Evolutionary conservation across 2,113 vertebrate species (phyloP), one percentile per base, ranked within the genome.

Genomic region (Otolemur garnettii): DNA sequence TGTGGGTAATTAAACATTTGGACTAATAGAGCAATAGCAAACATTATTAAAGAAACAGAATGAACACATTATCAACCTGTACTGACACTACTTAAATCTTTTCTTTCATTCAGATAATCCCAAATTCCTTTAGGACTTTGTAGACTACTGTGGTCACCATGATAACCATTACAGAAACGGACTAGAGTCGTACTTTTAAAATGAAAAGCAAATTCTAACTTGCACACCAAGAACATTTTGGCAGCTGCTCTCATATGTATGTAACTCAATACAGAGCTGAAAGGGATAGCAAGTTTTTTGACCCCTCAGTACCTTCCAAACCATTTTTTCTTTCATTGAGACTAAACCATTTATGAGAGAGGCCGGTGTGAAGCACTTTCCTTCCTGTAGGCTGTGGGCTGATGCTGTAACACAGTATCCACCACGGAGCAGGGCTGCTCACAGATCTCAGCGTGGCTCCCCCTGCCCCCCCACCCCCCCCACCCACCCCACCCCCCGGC

Each of bases 311-410:
- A 68, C 11, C 42, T 66, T 79, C 94, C 14, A 84, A 96, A 94
- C 64, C 26, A 81, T 35, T 62, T 77, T 93, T 81, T 45, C 87
- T 96, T 80, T 96, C 53, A 88, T 97, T 95, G 60, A 24, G 33
- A 97, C 90, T 91, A 93, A 87, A 94, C 87, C 88, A 68, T 28
- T 57, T 45, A 42, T 79, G 90, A 95, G 17, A 83, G 91, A 93
- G 89, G 11, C 15, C 62, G 86, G 24, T 71, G 59, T 86, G 85
- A 95, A 96, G 86, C 30, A 33, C 57, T 42, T 95, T 96, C 72
- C 86, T 83, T 93, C 83, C 90, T 94, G 59, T 86, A 97, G 90
- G 9, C 60, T 0, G 1, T 18, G 26, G 42, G 93, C 53, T 12
- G 71, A 75, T 84, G 94, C 94, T 72, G 69, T 93, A 93, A 95